phyloP scores from a whole-genome alignment of 2,888 invertebrate genomes.

The Drosophila quinaria region DNA sequence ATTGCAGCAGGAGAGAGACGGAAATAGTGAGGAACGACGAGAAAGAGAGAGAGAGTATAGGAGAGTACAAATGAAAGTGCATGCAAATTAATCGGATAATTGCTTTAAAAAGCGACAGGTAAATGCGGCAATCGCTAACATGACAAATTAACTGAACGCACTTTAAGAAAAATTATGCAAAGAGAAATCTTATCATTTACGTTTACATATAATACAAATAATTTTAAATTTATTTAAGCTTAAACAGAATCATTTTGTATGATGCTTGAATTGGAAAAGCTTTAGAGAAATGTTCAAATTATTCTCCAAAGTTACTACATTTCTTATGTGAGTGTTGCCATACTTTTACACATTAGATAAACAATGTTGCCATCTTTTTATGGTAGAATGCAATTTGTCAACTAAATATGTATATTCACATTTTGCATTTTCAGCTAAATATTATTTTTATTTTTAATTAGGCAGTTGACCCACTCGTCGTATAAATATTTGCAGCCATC shows the following conservation, averaged over 20 bases:
- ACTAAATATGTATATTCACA: neutral
- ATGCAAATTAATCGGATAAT: conserved; percentile 71
- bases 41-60: neutral
- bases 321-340: too few relatives aligned
- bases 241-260: too few relatives aligned
- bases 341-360: neutral
- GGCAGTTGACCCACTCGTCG: conserved; percentile 71
- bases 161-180: neutral
- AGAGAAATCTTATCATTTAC: neutral
- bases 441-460: conserved; percentile 68
- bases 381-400: neutral
- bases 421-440: conserved; percentile 23
- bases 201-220: too few relatives aligned
- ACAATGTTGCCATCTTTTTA: conserved; percentile 1
- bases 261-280: too few relatives aligned
- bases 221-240: too few relatives aligned
- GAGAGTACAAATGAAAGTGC: conserved; percentile 29
- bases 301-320: too few relatives aligned
- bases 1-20: neutral
- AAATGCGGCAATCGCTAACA: neutral
- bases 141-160: conserved; percentile 22
- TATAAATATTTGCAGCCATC: conserved; percentile 29
- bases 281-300: too few relatives aligned
- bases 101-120: conserved; percentile 37
- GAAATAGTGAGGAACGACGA: neutral